Evolutionary conservation across 2,888 invertebrate genomes (phyloP).

Genomic region (Lithophane semibrunnea): DNA sequence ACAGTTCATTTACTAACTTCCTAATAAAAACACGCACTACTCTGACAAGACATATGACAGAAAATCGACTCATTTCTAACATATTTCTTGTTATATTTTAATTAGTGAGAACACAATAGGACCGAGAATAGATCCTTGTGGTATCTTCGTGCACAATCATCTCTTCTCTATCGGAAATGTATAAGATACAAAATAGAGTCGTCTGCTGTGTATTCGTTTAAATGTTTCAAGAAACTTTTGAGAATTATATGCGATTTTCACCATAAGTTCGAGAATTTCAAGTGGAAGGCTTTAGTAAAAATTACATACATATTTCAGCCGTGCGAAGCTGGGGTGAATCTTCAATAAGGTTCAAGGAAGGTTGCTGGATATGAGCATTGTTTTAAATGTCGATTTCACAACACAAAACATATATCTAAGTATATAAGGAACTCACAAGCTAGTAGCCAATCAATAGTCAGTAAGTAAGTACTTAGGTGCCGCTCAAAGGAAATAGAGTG

Average conservation of each 20-base stretch:
- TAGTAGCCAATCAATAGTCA: not conserved
- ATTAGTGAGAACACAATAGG: not conserved
- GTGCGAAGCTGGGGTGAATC: not conserved
- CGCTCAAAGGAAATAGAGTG: conserved; percentile 18
- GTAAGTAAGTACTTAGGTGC: not conserved
- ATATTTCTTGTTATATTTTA: not conserved
- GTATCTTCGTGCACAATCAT: not conserved
- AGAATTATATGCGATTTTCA: not conserved
- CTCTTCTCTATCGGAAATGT: not conserved
- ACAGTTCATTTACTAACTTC: conserved; percentile 24
- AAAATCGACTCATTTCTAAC: not conserved
- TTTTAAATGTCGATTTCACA: not conserved
- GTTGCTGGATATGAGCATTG: not conserved
- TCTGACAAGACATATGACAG: not conserved
- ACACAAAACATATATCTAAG: not conserved
- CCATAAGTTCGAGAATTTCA: not conserved
- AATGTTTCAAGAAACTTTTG: not conserved
- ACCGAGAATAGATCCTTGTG: conserved; percentile 8
- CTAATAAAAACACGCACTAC: not conserved
- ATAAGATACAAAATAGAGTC: not conserved
- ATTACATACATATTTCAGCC: not conserved
- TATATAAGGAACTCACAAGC: not conserved
- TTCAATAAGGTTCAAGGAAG: too few species aligned
- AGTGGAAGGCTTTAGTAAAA: not conserved
- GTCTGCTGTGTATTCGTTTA: not conserved